phyloP scores from a whole-genome alignment of 2,888 invertebrate species.

The Ctena decussata region DNA sequence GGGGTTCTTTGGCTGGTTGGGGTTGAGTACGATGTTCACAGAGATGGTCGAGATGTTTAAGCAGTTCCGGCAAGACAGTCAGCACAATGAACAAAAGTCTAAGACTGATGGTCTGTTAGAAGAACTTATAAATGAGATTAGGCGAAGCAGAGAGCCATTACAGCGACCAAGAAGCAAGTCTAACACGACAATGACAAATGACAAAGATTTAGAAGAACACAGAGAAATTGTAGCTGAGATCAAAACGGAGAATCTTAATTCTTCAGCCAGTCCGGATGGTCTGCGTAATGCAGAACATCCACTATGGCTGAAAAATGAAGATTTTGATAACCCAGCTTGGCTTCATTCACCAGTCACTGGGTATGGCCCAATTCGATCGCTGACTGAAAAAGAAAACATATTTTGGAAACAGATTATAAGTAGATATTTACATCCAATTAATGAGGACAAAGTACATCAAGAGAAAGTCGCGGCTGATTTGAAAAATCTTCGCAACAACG shows the following conservation, averaged over 20 bases:
- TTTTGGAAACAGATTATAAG: slow-evolving; percentile 98
- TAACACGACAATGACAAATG: slow-evolving; percentile 38
- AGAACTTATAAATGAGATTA: slow-evolving; percentile 71
- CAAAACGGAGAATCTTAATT: neutral
- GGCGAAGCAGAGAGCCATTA: slow-evolving; percentile 32
- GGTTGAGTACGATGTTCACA: slow-evolving; percentile 70
- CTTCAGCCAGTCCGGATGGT: too few species aligned
- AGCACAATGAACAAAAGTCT: slow-evolving; percentile 37
- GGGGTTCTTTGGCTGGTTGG: slow-evolving; percentile 88
- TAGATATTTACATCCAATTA: slow-evolving; percentile 97
- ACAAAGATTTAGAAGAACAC: neutral
- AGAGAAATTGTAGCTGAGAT: neutral
- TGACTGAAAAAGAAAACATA: slow-evolving; percentile 92
- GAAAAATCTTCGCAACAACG: slow-evolving; percentile 77
- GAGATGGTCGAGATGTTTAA: slow-evolving; percentile 73
- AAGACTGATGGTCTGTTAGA: slow-evolving; percentile 74
- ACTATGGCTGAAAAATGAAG: slow-evolving; percentile 88
- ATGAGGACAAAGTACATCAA: slow-evolving; percentile 92
- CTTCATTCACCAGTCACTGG: slow-evolving; percentile 95
- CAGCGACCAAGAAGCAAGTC: slow-evolving; percentile 23
- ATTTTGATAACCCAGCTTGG: slow-evolving; percentile 96
- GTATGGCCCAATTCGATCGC: slow-evolving; percentile 96
- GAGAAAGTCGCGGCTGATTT: slow-evolving; percentile 75
- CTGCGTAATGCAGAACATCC: too few species aligned
- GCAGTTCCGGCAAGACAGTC: slow-evolving; percentile 56